Base-by-base conservation (phyloP, 35 echinoderm and acorn worm genomes). In the Patiria miniata region DNA sequence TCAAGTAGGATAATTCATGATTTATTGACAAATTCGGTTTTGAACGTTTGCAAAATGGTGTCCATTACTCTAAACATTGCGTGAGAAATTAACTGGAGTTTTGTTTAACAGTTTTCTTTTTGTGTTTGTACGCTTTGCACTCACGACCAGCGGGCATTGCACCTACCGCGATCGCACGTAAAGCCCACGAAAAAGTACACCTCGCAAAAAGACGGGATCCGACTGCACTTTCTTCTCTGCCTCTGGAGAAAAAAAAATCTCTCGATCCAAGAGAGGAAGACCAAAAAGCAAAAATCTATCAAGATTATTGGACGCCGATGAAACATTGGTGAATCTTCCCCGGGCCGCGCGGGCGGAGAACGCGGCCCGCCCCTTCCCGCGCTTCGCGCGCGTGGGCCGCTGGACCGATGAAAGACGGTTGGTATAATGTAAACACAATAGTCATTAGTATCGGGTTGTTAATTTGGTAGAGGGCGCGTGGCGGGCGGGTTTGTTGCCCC, bases 371-470 rank as follows among this genome's bases (percentile, higher is more conserved):
- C 14, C 65, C 65, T 36, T 7, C 65, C 2, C 10, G 29, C 34
- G 26, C 29, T 18, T 73, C 26, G 34, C 23, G 26, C 19, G 57
- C 5, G 2, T 60, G 0, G 17, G 19, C 19, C 7, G 18, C 57
- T 60, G 19, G 57, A n/a, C n/a, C n/a, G 42, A 47, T 47, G 42
- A 47, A 47, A 47, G 42, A 47, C 42, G 42, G 42, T 12, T 4
- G 34, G 26, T 73, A 36, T 73, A 73, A 73, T 73, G 65, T 73
- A 73, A 73, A 73, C 61, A 69, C 65, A 73, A 73, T 73, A 73
- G 65, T 73, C 65, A 73, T 73, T 73, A 73, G 23, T 26, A 32
- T 73, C 65, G 65, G 65, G 26, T 73, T 73, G 29, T 73, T 73
- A 73, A 73, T 73, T 73, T n/a, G n/a, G 12, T 47, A 47, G 42